Base-by-base conservation (phyloP, 2,888 invertebrate species). In the Chorisops tibialis region DNA sequence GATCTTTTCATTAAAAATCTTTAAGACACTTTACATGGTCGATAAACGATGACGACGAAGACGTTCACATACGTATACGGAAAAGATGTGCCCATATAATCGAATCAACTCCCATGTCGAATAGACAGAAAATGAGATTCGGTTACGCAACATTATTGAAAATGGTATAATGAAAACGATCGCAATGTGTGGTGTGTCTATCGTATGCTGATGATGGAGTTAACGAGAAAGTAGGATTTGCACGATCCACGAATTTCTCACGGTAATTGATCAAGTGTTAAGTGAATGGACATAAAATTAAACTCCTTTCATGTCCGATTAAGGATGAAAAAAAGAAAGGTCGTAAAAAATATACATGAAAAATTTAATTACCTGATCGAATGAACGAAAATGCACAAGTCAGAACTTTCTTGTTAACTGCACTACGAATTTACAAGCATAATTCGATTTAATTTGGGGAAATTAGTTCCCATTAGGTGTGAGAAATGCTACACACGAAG, bases 21-120 rank as follows among this genome's bases (percentile, higher is more conserved):
- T 43, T 18, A 16, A 41, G 41, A 41, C 19, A 43, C 16, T 43
- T 43, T 43, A 19, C 16, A 43, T 4, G 19, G 43, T n/a, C 12
- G 16, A 51, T 38, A 51, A 38, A 51, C 50, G 54, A 56, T 24
- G 54, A 62, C 51, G 43, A 54, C 51, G 52, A 60, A 60, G 56
- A 37, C 49, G 54, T n/a, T n/a, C n/a, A n/a, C n/a, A n/a, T n/a
- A n/a, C n/a, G n/a, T 39, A 43, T 59, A 62, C 51, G 41, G 49
- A 64, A 62, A 64, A 62, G 62, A 62, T 65, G 62, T 65, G 60
- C 62, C 59, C 62, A 62, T 54, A 61, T 65, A 65, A 65, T 65
- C 65, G 63, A 65, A 65, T 65, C 63, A 65, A 52, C 62, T 65
- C 65, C 65, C 65, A 65, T 65, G 65, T 63, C 65, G 56, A 63